Evolutionary conservation across 1,140 invertebrate genomes (phyloP).

Genomic region (Trialeurodes vaporariorum): DNA sequence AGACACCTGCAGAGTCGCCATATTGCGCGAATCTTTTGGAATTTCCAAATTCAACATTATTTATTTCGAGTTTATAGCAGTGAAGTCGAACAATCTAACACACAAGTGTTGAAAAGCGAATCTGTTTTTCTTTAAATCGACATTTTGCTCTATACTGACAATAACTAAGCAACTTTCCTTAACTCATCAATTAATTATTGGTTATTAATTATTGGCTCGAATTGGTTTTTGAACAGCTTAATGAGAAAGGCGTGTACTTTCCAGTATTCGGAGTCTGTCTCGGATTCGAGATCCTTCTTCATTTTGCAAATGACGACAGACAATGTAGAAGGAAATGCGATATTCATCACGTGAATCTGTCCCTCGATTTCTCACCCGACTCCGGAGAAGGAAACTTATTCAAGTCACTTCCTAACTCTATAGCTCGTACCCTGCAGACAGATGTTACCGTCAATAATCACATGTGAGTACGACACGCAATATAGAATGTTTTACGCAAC

Average conservation of each 20-base stretch:
- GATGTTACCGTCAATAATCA: constrained; percentile 15
- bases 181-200: too few relatives aligned
- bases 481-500: constrained; percentile 17
- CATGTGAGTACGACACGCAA: constrained; percentile 24
- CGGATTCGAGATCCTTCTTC: constrained; percentile 69
- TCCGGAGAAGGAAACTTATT: neutral
- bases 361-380: neutral
- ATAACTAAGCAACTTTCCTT: too few relatives aligned
- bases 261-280: constrained; percentile 79
- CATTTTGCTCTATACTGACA: too few relatives aligned
- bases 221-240: constrained; percentile 32
- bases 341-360: neutral
- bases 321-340: constrained; percentile 13
- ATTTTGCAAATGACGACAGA: constrained; percentile 36
- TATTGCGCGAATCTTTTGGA: too few relatives aligned
- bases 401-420: neutral
- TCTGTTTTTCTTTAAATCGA: too few relatives aligned
- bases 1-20: too few relatives aligned
- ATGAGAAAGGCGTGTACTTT: constrained; percentile 58
- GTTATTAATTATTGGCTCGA: too few relatives aligned
- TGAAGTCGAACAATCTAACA: too few relatives aligned
- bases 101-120: too few relatives aligned
- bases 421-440: neutral
- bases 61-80: too few relatives aligned
- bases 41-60: too few relatives aligned